These are phyloP conservation scores for Drosophila tropicalis DNA, from an alignment of 1,140 invertebrate species.

Conservation along the genomic window DNA sequence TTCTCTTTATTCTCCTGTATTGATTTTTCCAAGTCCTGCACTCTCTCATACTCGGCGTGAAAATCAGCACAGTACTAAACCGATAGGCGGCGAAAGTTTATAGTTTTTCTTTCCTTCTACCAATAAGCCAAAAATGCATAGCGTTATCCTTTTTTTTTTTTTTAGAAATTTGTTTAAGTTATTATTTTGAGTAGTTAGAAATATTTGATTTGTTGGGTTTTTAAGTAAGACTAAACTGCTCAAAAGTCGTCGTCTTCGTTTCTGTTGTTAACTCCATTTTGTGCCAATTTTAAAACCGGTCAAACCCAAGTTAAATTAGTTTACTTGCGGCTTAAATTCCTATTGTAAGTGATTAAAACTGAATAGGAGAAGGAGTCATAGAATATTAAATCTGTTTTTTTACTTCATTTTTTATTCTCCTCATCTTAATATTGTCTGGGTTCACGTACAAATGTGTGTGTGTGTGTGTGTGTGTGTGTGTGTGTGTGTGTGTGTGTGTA, in stretches of 20 bases:
- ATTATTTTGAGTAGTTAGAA: not conserved
- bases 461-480: slow-evolving; percentile 15
- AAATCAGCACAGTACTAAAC: not conserved
- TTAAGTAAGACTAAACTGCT: not conserved
- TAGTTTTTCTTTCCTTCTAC: not conserved
- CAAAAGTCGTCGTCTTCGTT: not conserved
- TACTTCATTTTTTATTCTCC: not conserved
- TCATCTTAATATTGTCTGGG: slow-evolving; percentile 1
- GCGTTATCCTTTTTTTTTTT: not conserved
- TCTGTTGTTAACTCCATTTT: not conserved
- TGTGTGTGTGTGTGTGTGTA: not conserved
- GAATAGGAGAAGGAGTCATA: not conserved
- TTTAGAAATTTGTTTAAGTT: not conserved
- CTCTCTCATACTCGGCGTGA: not conserved
- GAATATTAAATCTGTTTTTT: not conserved
- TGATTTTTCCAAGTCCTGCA: not conserved
- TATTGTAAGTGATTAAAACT: not conserved
- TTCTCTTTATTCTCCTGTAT: not conserved
- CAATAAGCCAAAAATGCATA: not conserved
- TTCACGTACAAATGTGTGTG: not conserved
- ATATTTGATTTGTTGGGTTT: not conserved
- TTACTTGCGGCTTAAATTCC: not conserved
- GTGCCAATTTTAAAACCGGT: slow-evolving; percentile 5
- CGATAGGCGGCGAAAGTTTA: slow-evolving; percentile 7
- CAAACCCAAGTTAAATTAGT: not conserved